phyloP scores from a whole-genome alignment of 2,113 vertebrate genomes.

The Platichthys stellatus region DNA sequence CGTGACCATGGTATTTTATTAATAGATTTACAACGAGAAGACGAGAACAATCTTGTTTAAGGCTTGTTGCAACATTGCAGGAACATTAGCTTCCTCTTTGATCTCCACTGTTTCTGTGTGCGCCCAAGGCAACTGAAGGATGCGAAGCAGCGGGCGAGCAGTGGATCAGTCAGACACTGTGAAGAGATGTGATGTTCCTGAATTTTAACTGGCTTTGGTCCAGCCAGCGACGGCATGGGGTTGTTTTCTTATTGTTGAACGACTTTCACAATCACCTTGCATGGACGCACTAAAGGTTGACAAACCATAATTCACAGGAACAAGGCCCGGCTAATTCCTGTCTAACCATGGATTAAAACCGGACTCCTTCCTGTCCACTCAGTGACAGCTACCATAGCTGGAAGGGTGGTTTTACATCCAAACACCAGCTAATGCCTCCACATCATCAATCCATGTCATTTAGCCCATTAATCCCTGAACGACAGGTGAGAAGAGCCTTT shows the following conservation, averaged over 20 bases:
- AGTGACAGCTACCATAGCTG: neutral
- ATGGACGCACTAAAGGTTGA: constrained; percentile 1
- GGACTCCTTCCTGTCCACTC: neutral
- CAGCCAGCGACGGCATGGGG: constrained; percentile 25
- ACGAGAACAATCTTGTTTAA: constrained; percentile 61
- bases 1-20: constrained; percentile 27
- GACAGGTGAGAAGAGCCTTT: constrained; percentile 8
- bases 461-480: neutral
- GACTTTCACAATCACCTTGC: constrained; percentile 29
- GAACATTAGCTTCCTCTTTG: constrained; percentile 52
- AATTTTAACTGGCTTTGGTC: constrained; percentile 39
- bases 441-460: constrained; percentile 3
- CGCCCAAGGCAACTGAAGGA: constrained; percentile 56
- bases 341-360: neutral
- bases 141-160: constrained; percentile 53
- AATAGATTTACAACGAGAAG: constrained; percentile 46
- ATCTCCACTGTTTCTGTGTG: constrained; percentile 50
- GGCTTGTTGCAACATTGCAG: constrained; percentile 57
- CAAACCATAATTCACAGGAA: constrained; percentile 5
- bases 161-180: constrained; percentile 45
- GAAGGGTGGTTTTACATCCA: neutral
- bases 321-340: neutral
- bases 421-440: constrained; percentile 1
- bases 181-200: constrained; percentile 53
- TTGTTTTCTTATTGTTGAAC: constrained; percentile 20